Conservation (phyloP, 2,888 invertebrate genomes). For the Drosophila mulleri region DNA sequence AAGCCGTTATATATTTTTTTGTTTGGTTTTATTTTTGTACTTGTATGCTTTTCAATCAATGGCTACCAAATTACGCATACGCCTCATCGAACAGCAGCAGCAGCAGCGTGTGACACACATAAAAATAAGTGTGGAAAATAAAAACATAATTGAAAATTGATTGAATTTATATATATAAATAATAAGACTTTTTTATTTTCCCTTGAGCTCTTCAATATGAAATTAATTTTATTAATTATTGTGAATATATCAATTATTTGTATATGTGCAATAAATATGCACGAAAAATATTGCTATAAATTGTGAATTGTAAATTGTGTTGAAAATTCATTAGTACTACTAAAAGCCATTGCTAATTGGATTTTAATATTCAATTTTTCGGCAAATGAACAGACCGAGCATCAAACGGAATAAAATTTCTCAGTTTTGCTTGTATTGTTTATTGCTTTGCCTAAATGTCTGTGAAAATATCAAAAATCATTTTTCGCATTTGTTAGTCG, state of each 20-base stretch:
- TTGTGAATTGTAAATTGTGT: background rate
- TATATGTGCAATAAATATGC: background rate
- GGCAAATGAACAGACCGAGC: background rate
- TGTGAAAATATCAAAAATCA: background rate
- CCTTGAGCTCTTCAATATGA: background rate
- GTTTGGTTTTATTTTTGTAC: background rate
- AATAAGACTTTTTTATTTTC: background rate
- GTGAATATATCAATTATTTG: background rate
- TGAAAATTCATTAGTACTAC: background rate
- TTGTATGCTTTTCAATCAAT: constrained; percentile 31
- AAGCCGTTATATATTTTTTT: background rate
- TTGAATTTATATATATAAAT: background rate
- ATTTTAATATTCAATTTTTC: background rate
- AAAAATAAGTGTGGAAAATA: background rate
- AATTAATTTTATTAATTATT: background rate
- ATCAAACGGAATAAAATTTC: background rate
- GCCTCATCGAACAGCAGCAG: constrained; percentile 19
- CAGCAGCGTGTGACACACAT: background rate
- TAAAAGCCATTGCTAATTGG: background rate
- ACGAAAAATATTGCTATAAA: background rate
- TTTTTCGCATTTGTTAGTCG: background rate
- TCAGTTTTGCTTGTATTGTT: background rate
- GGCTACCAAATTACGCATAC: constrained; percentile 40
- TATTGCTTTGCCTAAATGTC: background rate
- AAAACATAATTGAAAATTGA: background rate